phyloP scores from a whole-genome alignment of 2,797 vertebrate species.

The Glyptemys insculpta region DNA sequence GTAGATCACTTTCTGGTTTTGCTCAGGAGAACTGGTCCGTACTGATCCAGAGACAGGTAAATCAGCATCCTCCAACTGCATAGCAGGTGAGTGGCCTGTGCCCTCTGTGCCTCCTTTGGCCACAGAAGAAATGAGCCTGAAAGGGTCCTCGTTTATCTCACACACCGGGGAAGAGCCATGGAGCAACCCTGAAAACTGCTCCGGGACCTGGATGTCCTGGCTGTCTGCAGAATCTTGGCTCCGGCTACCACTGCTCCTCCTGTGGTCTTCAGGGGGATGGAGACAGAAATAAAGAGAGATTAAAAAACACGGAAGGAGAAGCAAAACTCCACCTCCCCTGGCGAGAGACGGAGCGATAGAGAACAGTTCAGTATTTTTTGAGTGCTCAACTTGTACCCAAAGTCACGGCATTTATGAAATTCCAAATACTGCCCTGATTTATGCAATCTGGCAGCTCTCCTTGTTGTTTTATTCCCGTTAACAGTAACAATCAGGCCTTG shows the following conservation, averaged over 20 bases:
- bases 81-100: constrained; percentile 73
- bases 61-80: constrained; percentile 81
- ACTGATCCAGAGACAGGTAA: constrained; percentile 49
- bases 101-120: constrained; percentile 72
- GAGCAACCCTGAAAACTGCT: constrained; percentile 96
- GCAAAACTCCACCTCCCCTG: constrained; percentile 68
- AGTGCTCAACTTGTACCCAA: constrained; percentile 78
- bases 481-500: constrained; percentile 80
- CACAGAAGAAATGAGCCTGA: constrained; percentile 80
- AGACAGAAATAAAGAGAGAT: constrained; percentile 68
- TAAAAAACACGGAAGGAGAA: constrained; percentile 70
- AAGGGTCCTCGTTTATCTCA: constrained; percentile 90
- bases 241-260: constrained; percentile 76
- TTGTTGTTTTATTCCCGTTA: constrained; percentile 80
- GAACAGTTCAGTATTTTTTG: constrained; percentile 92
- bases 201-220: constrained; percentile 88
- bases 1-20: constrained; percentile 87
- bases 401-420: constrained; percentile 87
- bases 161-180: constrained; percentile 97
- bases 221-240: constrained; percentile 83
- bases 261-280: constrained; percentile 83
- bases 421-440: constrained; percentile 85
- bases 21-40: constrained; percentile 82
- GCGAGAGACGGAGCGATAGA: constrained; percentile 79
- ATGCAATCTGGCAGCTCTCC: constrained; percentile 82